phyloP scores from a whole-genome alignment of 2,113 vertebrate genomes.

The Melanotaenia duboulayi region DNA sequence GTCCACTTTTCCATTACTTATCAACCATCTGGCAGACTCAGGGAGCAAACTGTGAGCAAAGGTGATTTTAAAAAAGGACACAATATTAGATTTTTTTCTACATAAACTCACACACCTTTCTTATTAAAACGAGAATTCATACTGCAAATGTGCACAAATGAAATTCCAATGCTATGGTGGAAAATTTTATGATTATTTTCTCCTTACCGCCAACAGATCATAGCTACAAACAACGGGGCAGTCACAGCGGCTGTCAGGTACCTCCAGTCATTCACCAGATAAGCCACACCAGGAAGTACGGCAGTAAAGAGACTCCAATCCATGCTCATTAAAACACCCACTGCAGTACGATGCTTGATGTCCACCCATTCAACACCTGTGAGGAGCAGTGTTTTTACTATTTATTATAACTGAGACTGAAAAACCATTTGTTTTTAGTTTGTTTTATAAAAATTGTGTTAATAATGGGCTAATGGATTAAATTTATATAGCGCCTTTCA shows the following conservation, averaged over 20 bases:
- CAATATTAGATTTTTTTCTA: no score
- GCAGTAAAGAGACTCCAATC: slow-evolving; percentile 62
- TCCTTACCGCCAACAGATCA: slow-evolving; percentile 74
- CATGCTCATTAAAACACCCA: slow-evolving; percentile 62
- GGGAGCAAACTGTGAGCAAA: slow-evolving; percentile 85
- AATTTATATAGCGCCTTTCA: no score
- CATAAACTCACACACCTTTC: no score
- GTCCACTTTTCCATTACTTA: slow-evolving; percentile 82
- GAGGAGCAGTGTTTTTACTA: background rate
- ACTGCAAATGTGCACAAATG: background rate
- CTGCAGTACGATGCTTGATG: slow-evolving; percentile 67
- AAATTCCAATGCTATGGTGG: background rate
- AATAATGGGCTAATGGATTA: no score
- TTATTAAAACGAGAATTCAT: background rate
- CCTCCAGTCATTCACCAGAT: slow-evolving; percentile 76
- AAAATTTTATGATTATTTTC: background rate
- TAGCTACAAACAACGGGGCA: slow-evolving; percentile 56
- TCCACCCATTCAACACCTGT: slow-evolving; percentile 77
- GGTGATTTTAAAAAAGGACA: background rate
- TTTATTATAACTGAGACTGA: background rate
- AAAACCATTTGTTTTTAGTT: no score
- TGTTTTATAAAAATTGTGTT: no score
- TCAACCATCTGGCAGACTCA: slow-evolving; percentile 90
- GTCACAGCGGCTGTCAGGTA: slow-evolving; percentile 49
- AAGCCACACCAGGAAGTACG: slow-evolving; percentile 65